Base-by-base conservation (phyloP, 1,140 invertebrate genomes). In the Cataglyphis hispanica region DNA sequence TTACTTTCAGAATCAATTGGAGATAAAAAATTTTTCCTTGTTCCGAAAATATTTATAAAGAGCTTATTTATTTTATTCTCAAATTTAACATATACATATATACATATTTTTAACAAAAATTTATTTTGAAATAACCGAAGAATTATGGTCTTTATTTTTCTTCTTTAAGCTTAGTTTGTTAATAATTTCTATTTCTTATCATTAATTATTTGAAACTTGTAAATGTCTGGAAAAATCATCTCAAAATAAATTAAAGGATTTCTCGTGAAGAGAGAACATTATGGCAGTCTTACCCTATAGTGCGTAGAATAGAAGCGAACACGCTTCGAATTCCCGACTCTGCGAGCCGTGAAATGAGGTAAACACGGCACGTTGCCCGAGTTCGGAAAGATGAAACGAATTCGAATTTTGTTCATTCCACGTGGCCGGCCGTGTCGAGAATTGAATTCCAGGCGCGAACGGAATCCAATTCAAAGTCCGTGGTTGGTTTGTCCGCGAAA, bases 391-490 rank as follows among this genome's bases (percentile, higher is more conserved):
- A 83, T 74, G 67, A 83, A 83, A 83, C 78, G 78, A 83, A 83
- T 83, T 74, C 78, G 78, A 74, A 83, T 83, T 83, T 83, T 72
- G 78, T 74, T 83, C 78, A 83, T 83, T 83, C 67, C 78, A 86
- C 80, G 89, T 74, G 78, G 78, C 56, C 66, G 67, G 56, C 53
- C 37, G 80, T 86, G 86, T 84, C 76, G 87, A 69, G 80, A 91
- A 93, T 92, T 89, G 89, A 91, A 93, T 92, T 92, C 87, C 84
- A 91, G 75, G 80, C 86, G 86, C 75, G 90, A 85, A 66, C 58
- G 66, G 77, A 93, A 93, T 93, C 89, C 84, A 90, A 93, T 93
- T 93, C 89, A 85, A 74, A 72, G 78, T 72, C 78, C 53, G 37
- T 72, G 78, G 67, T 83, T 72, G 53, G 78, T 53, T 83, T 72